Base-by-base conservation (phyloP, 2,113 vertebrate species). In the Callipepla californica region DNA sequence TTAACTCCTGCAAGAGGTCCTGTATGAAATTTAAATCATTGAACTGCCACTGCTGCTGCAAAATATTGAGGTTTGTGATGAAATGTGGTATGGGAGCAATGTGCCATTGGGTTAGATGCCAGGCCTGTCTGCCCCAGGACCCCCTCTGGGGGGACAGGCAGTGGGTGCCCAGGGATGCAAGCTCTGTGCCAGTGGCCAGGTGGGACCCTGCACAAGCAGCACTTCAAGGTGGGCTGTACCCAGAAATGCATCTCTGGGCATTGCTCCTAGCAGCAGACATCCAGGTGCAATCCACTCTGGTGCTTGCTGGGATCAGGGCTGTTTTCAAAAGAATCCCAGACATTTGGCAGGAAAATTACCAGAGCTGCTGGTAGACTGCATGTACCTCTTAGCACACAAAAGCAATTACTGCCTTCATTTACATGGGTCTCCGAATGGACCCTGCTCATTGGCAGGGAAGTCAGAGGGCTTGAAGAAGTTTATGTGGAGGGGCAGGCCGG, bases 291-390 rank as follows among this genome's bases (percentile, higher is more conserved):
- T 36, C 82, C 65, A 42, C 55, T n/a, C 0, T 21, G 34, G 42
- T 51, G 3, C 55, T 23, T 48, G 76, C 32, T 62, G 2, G 0
- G 42, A 1, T 61, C 3, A 40, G 47, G 77, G 16, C 85, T 93
- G 90, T 75, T 90, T 95, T 66, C 82, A 90, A 66, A 94, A 87
- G 26, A 88, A 84, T 62, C 73, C 82, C 94, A 93, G 94, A 66
- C 57, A 3, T 69, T 88, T 92, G 94, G 95, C 93, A 90, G 80
- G 85, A 90, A 91, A 91, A 78, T 75, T 74, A 90, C 61, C 50
- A 87, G 85, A 91, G 68, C 85, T 75, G 89, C 91, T 87, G 13
- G 70, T 32, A 80, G 89, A 87, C 75, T 80, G 67, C 28, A 67
- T 36, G 79, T n/a, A 91, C 80, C 73, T 80, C 80, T 36, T 67